A percentile compares a stretch with the other conserved stretches of the same genome.
Conservation (phyloP, 2,797 vertebrate genomes). For the Enteromius radiatus region DNA sequence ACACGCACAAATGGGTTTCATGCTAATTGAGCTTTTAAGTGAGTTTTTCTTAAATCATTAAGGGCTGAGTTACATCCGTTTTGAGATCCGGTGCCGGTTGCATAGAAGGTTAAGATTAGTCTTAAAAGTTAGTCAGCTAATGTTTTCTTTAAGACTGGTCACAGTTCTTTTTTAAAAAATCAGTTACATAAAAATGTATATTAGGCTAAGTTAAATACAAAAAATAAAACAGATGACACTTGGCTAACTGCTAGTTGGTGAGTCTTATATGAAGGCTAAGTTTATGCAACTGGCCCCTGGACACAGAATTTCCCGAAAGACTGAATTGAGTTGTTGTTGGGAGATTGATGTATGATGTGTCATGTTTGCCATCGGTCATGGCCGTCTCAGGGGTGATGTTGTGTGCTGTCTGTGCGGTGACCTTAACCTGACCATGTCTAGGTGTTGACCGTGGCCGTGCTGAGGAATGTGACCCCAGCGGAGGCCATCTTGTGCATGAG, state of each 20-base stretch:
- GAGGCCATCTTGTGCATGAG: slow-evolving; percentile 68
- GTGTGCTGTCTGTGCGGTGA: slow-evolving; percentile 73
- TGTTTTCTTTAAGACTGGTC: too few species aligned
- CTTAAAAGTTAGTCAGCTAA: too few species aligned
- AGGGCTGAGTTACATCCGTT: background rate
- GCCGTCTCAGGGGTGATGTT: slow-evolving; percentile 50
- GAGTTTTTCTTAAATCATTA: slow-evolving; percentile 11
- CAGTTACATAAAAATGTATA: too few species aligned
- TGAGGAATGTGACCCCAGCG: slow-evolving; percentile 77
- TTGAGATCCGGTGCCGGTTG: background rate
- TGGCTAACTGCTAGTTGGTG: too few species aligned
- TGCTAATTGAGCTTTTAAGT: background rate
- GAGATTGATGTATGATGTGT: slow-evolving; percentile 34
- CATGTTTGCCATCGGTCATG: slow-evolving; percentile 17
- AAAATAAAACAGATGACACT: too few species aligned
- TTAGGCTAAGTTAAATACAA: too few species aligned
- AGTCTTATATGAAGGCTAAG: too few species aligned
- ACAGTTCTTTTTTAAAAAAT: too few species aligned
- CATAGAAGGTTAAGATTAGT: too few species aligned
- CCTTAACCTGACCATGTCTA: slow-evolving; percentile 75
- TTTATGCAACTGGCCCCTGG: too few species aligned
- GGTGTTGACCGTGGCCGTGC: slow-evolving; percentile 76
- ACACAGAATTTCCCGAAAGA: background rate
- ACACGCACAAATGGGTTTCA: background rate
- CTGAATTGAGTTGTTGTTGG: slow-evolving; percentile 20